Conservation (phyloP, 2,113 vertebrate genomes). For the Vidua chalybeata region DNA sequence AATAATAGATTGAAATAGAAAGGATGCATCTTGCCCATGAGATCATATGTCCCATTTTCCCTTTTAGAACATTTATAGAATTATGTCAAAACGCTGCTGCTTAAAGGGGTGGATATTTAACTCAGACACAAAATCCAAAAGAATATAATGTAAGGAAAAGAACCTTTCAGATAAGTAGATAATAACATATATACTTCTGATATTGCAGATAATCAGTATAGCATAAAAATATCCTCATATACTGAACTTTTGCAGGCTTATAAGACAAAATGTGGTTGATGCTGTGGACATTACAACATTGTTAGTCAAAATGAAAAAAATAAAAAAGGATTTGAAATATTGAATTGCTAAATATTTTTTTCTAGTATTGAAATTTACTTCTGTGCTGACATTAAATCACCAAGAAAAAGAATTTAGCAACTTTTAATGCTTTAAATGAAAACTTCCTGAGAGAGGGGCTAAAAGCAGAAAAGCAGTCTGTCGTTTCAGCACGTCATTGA, state of each 20-base stretch:
- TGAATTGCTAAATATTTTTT: not conserved
- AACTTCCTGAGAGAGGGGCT: not conserved
- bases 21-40: not conserved
- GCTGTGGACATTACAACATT: not conserved
- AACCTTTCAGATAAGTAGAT: not conserved
- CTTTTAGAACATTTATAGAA: not conserved
- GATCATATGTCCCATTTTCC: not conserved
- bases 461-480: not conserved
- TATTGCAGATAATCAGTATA: not conserved
- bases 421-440: not conserved
- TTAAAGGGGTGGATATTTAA: not conserved
- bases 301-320: not conserved
- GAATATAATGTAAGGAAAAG: not conserved
- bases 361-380: not conserved
- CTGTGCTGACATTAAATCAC: not conserved
- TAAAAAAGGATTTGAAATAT: fast-evolving
- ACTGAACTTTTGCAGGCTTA: not conserved
- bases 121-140: not conserved
- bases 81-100: not conserved
- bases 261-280: not conserved
- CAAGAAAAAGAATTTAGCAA: not conserved
- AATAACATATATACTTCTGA: not conserved
- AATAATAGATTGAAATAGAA: not conserved
- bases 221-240: not conserved
- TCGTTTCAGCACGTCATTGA: not conserved